These are phyloP conservation scores for Fissipunctia ypsillon DNA, from an alignment of 2,888 invertebrate species.

Conservation along the genomic window DNA sequence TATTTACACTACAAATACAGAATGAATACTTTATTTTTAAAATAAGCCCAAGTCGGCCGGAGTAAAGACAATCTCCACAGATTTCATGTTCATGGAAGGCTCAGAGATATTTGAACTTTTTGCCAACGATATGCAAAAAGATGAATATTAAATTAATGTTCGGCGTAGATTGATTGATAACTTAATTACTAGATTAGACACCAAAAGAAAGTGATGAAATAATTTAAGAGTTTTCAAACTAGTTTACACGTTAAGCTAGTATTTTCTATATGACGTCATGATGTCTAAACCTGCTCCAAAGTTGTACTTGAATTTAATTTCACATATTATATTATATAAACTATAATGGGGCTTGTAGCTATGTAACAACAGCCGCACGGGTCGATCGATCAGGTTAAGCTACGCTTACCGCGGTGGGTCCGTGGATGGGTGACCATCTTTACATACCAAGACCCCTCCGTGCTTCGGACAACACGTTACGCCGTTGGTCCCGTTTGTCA, in stretches of 20 bases:
- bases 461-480: too few species aligned
- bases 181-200: background rate
- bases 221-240: background rate
- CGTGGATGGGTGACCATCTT: too few species aligned
- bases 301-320: slow-evolving; percentile 7
- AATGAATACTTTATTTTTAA: background rate
- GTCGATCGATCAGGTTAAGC: too few species aligned
- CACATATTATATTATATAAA: too few species aligned
- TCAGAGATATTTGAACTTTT: too few species aligned
- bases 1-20: background rate
- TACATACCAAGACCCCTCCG: too few species aligned
- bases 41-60: background rate
- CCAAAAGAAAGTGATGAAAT: background rate
- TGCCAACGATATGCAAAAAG: too few species aligned
- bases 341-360: too few species aligned
- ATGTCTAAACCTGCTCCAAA: slow-evolving; percentile 7
- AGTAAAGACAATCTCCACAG: background rate
- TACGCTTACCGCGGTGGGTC: too few species aligned
- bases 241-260: background rate
- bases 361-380: too few species aligned
- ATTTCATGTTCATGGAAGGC: background rate
- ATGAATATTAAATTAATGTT: background rate
- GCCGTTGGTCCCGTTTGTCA: too few species aligned
- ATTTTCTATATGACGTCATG: background rate
- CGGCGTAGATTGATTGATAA: background rate